phyloP scores from a whole-genome alignment of 2,113 vertebrate genomes.

The Alligator mississippiensis region DNA sequence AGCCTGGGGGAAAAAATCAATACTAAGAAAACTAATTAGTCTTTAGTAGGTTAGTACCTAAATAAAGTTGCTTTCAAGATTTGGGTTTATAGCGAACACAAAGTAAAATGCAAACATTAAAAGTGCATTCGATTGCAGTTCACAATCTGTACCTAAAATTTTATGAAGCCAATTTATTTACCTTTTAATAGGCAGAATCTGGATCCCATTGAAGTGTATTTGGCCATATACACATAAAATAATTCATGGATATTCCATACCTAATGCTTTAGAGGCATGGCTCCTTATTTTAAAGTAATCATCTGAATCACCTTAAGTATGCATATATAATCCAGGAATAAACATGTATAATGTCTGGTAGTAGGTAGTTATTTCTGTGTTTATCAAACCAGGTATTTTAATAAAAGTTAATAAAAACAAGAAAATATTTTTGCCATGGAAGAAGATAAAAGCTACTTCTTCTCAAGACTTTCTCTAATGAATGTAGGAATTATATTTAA shows the following conservation, averaged over 20 bases:
- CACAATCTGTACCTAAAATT: not conserved
- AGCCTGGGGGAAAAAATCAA: not conserved
- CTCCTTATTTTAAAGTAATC: not conserved
- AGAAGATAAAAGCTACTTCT: slow-evolving; percentile 17
- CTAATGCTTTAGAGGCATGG: not conserved
- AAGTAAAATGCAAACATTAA: not conserved
- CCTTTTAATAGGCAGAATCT: not conserved
- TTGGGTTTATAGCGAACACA: not conserved
- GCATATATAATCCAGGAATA: not conserved
- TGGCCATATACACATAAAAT: fast-evolving
- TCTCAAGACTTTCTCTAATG: slow-evolving; percentile 40
- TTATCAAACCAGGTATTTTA: not conserved
- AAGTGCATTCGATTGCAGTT: not conserved
- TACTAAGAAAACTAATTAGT: not conserved
- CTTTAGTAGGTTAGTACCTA: not conserved
- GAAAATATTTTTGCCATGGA: not conserved
- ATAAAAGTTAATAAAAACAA: too few relatives aligned
- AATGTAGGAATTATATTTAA: slow-evolving; percentile 43
- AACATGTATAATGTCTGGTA: not conserved
- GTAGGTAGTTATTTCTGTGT: not conserved
- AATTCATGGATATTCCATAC: fast-evolving
- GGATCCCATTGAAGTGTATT: not conserved
- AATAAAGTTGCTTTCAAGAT: not conserved
- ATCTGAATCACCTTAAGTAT: not conserved
- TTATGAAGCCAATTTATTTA: not conserved